Evolutionary conservation across 2,797 vertebrate species (phyloP).

Genomic region (Leptodactylus fallax): DNA sequence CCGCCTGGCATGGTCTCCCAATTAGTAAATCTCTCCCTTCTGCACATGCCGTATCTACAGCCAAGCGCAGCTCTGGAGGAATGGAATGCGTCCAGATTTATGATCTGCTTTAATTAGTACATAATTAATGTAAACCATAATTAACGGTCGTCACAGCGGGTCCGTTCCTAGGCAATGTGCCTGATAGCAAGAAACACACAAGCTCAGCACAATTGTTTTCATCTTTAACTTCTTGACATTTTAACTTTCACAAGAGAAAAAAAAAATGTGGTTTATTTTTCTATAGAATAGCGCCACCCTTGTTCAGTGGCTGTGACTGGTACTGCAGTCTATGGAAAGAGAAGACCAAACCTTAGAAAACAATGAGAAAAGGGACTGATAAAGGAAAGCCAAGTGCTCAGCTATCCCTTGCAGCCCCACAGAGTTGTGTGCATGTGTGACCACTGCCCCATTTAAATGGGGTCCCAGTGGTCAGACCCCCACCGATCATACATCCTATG

Average conservation of each 20-base stretch:
- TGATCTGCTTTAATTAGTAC: conserved; percentile 25
- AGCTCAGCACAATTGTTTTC: background rate
- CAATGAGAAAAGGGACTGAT: no score
- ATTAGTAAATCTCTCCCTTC: background rate
- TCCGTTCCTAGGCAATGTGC: background rate
- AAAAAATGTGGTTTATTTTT: background rate
- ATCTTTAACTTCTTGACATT: background rate
- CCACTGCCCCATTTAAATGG: no score
- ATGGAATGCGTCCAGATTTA: conserved; percentile 17
- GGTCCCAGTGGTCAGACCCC: no score
- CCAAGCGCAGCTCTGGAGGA: background rate
- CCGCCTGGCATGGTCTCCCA: background rate
- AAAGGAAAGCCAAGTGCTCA: no score
- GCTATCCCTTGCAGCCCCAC: no score
- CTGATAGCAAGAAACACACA: background rate
- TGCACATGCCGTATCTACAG: background rate
- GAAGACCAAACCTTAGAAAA: no score
- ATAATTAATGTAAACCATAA: conserved; percentile 40
- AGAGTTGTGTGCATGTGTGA: no score
- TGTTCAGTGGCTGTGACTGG: background rate
- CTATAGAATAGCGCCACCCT: background rate
- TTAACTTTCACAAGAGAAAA: background rate
- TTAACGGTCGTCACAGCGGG: conserved; percentile 17
- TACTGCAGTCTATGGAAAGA: background rate
- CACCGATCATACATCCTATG: background rate